phyloP scores from a whole-genome alignment of 2,888 invertebrate species.

The Ellobium chinense region DNA sequence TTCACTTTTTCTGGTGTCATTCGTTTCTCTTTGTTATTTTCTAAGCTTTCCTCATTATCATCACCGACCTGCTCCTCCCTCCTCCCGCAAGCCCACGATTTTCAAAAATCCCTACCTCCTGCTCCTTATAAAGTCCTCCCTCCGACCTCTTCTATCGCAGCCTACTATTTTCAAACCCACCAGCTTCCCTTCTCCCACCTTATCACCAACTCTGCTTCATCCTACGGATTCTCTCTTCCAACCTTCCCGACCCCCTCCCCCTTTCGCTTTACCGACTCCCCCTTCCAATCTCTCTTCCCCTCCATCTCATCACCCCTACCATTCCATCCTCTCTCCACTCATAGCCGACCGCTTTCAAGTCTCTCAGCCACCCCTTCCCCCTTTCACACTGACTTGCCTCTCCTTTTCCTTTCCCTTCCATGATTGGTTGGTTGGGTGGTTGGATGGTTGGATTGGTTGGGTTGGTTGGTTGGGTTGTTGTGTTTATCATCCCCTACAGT shows the following conservation, averaged over 20 bases:
- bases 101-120: too few species aligned
- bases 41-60: too few species aligned
- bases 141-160: neutral
- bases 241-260: neutral
- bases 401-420: neutral
- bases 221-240: neutral
- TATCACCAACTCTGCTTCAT: neutral
- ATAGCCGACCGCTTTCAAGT: constrained; percentile 28
- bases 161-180: neutral
- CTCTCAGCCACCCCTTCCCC: neutral
- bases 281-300: neutral
- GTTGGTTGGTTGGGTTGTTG: too few species aligned
- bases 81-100: too few species aligned
- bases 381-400: constrained; percentile 31
- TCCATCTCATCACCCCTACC: neutral
- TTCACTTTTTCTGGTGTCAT: too few species aligned
- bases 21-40: too few species aligned
- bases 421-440: too few species aligned
- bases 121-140: neutral
- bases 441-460: too few species aligned
- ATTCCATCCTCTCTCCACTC: too few species aligned
- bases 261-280: neutral
- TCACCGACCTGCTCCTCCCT: too few species aligned
- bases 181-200: neutral
- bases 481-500: too few species aligned